Percentiles rank a stretch among this genome's conserved stretches.
phyloP scores from a whole-genome alignment of 2,113 vertebrate species.

The Collichthys lucidus region DNA sequence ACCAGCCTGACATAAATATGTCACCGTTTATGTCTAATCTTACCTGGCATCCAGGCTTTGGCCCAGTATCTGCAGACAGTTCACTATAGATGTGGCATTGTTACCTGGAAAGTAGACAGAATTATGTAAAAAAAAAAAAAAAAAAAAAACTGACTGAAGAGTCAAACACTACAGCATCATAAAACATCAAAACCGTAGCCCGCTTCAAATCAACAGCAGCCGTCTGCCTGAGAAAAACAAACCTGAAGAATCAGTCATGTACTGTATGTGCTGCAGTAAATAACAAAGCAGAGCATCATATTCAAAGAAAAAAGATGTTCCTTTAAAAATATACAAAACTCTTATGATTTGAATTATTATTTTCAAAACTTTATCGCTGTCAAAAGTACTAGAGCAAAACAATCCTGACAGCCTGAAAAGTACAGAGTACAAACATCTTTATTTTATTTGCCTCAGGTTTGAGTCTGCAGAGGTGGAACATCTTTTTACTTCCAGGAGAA shows the following conservation, averaged over 20 bases:
- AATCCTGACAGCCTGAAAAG: not conserved
- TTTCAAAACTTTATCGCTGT: not conserved
- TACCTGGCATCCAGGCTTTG: slow-evolving; percentile 97
- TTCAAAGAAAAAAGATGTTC: slow-evolving; percentile 41
- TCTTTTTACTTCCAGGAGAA: slow-evolving; percentile 33
- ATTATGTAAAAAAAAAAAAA: not conserved
- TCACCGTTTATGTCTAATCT: slow-evolving; percentile 7
- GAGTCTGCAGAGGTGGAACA: slow-evolving; percentile 27
- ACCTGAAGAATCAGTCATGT: not conserved
- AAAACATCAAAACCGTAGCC: not conserved
- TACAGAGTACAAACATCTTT: not conserved
- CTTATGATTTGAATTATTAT: not conserved
- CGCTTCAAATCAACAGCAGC: not conserved
- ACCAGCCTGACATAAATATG: not conserved
- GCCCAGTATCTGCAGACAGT: slow-evolving; percentile 97
- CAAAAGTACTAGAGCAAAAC: not conserved
- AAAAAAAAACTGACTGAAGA: not conserved
- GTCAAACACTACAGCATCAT: not conserved
- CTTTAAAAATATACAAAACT: not conserved
- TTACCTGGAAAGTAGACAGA: slow-evolving; percentile 84
- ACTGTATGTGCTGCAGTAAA: not conserved
- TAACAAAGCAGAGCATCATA: not conserved
- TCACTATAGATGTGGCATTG: slow-evolving; percentile 95
- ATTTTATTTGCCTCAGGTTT: not conserved
- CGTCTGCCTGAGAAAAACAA: not conserved